These are phyloP conservation scores for Paedocypris micromegethes DNA, from an alignment of 2,797 vertebrate species.

Conservation along the genomic window DNA sequence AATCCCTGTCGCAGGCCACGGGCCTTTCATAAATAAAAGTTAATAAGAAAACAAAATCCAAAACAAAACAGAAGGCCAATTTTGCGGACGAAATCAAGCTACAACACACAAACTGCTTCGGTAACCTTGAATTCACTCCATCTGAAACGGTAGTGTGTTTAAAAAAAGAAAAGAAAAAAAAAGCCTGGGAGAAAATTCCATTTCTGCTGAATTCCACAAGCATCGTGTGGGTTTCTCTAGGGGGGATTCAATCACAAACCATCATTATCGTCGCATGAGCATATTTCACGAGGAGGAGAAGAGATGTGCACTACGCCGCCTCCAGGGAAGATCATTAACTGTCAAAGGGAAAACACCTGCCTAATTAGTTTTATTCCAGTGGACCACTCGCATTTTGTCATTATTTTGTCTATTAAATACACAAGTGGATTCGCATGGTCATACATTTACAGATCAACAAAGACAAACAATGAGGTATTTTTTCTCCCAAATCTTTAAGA, in stretches of 20 bases:
- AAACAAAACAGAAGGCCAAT: conserved; percentile 11
- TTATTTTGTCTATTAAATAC: background rate
- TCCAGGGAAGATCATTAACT: conserved; percentile 44
- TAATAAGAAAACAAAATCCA: conserved; percentile 13
- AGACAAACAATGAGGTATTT: too few relatives aligned
- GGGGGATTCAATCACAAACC: conserved; percentile 31
- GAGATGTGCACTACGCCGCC: conserved; percentile 34
- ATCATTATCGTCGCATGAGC: conserved; percentile 32
- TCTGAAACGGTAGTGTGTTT: conserved; percentile 5
- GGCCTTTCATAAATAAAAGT: conserved; percentile 39
- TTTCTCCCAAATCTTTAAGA: too few relatives aligned
- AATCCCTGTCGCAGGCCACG: conserved; percentile 36
- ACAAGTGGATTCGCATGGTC: background rate
- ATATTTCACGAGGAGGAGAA: conserved; percentile 23
- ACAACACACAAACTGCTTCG: conserved; percentile 15
- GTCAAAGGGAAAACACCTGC: conserved; percentile 36
- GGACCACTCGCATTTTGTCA: conserved; percentile 28
- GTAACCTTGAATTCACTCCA: conserved; percentile 13
- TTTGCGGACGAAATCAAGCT: conserved; percentile 27
- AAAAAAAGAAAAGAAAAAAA: conserved; percentile 1
- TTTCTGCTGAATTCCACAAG: background rate
- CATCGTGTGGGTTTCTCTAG: conserved; percentile 17
- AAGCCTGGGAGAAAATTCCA: background rate
- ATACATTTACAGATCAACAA: background rate
- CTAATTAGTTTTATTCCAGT: conserved; percentile 38